These are phyloP conservation scores for Creontiades dilutus DNA, from an alignment of 2,888 invertebrate genomes.

Conservation along the genomic window DNA sequence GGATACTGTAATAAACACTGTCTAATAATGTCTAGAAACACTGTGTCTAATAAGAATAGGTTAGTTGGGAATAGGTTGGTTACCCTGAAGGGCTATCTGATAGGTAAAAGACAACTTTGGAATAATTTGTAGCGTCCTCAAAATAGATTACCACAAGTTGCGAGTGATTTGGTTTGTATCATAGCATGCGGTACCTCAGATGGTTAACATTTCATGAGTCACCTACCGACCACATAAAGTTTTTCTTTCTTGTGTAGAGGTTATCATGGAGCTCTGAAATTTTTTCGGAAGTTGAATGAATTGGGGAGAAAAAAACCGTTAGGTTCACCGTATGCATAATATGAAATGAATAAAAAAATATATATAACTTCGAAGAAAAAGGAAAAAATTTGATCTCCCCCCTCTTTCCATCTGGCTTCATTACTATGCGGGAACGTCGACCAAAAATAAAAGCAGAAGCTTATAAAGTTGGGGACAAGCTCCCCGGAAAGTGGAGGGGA, in stretches of 20 bases:
- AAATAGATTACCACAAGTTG: too few species aligned
- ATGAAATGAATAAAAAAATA: not conserved
- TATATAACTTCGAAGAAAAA: not conserved
- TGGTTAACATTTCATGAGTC: too few species aligned
- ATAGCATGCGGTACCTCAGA: too few species aligned
- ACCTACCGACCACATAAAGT: too few species aligned
- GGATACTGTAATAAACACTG: too few species aligned
- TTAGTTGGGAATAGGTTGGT: too few species aligned
- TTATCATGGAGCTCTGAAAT: not conserved
- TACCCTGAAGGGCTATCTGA: too few species aligned
- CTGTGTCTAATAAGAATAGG: too few species aligned
- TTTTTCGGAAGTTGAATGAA: constrained; percentile 11
- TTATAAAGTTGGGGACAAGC: constrained; percentile 43
- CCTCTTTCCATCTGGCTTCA: not conserved
- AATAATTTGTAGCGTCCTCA: too few species aligned
- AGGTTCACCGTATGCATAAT: constrained; percentile 12
- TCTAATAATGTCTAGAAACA: too few species aligned
- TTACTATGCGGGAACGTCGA: constrained; percentile 13
- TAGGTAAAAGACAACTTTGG: too few species aligned
- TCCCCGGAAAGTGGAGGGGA: not conserved
- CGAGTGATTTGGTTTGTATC: too few species aligned
- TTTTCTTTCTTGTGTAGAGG: not conserved
- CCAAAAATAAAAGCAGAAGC: constrained; percentile 39
- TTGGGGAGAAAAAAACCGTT: not conserved
- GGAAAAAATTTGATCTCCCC: not conserved